These are phyloP conservation scores for Drosophila prolongata DNA, from an alignment of 2,888 invertebrate species.

Conservation along the genomic window DNA sequence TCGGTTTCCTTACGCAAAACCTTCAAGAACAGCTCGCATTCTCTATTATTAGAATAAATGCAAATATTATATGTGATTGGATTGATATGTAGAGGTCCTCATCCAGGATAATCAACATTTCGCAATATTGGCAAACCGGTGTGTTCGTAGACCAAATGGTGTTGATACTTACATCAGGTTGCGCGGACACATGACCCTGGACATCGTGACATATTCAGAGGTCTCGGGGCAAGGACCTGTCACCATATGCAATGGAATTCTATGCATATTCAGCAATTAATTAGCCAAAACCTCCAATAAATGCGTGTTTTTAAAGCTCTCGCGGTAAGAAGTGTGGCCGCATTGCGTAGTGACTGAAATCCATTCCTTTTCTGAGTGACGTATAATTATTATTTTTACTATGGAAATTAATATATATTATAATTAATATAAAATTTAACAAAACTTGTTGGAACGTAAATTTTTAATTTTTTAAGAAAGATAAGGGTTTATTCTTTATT, in stretches of 20 bases:
- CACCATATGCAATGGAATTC: conserved; percentile 8
- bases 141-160: not conserved
- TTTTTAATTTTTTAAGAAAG: too few relatives aligned
- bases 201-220: conserved; percentile 31
- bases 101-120: not conserved
- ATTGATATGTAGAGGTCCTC: not conserved
- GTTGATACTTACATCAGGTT: conserved; percentile 40
- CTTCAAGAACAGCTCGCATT: conserved; percentile 46
- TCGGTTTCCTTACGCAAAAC: conserved; percentile 27
- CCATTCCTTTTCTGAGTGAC: too few relatives aligned
- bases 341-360: not conserved
- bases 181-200: conserved; percentile 14
- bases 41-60: conserved; percentile 27
- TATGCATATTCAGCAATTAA: conserved; percentile 25
- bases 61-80: not conserved
- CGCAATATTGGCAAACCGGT: not conserved
- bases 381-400: too few relatives aligned
- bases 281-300: conserved; percentile 3
- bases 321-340: conserved; percentile 29
- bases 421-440: too few relatives aligned
- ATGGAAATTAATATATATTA: too few relatives aligned
- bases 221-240: conserved; percentile 9
- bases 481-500: too few relatives aligned
- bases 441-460: too few relatives aligned
- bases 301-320: conserved; percentile 26